Percentiles rank a stretch among this genome's conserved stretches.
phyloP scores from a whole-genome alignment of 2,888 invertebrate genomes.

The Dasysyrphus tricinctus region DNA sequence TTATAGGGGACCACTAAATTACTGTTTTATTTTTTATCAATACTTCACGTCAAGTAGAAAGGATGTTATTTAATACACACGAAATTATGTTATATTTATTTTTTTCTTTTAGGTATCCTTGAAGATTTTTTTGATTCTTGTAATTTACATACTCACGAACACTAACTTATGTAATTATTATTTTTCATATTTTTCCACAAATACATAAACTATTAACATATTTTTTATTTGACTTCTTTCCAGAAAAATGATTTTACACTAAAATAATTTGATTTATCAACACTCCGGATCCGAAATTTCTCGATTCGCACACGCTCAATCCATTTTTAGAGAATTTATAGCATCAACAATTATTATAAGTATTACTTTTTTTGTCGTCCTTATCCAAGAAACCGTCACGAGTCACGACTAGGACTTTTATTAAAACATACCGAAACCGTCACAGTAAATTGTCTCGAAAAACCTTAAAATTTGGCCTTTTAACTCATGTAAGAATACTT shows the following conservation, averaged over 20 bases:
- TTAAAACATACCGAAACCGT: slow-evolving; percentile 13
- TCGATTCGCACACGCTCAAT: slow-evolving; percentile 44
- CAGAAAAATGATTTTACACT: background rate
- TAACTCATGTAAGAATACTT: background rate
- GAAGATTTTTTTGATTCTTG: background rate
- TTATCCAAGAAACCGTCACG: slow-evolving; percentile 37
- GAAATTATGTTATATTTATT: slow-evolving; percentile 2
- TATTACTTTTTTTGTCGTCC: background rate
- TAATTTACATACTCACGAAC: background rate
- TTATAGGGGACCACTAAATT: slow-evolving; percentile 27
- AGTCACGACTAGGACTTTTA: slow-evolving; percentile 25
- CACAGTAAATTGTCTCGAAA: slow-evolving; percentile 1
- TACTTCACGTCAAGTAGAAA: slow-evolving; percentile 20
- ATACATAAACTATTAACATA: background rate
- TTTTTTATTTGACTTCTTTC: background rate
- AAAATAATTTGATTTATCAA: background rate
- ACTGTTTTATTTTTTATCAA: slow-evolving; percentile 35
- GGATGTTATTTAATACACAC: slow-evolving; percentile 36
- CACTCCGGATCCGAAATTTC: slow-evolving; percentile 19
- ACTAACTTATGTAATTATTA: background rate
- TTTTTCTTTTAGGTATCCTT: slow-evolving; percentile 28
- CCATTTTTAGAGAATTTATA: slow-evolving; percentile 14
- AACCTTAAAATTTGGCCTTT: background rate
- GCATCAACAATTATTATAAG: background rate
- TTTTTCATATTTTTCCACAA: slow-evolving; percentile 20